Evolutionary conservation across 2,797 vertebrate genomes (phyloP).

Genomic region (Microtus obscurus): DNA sequence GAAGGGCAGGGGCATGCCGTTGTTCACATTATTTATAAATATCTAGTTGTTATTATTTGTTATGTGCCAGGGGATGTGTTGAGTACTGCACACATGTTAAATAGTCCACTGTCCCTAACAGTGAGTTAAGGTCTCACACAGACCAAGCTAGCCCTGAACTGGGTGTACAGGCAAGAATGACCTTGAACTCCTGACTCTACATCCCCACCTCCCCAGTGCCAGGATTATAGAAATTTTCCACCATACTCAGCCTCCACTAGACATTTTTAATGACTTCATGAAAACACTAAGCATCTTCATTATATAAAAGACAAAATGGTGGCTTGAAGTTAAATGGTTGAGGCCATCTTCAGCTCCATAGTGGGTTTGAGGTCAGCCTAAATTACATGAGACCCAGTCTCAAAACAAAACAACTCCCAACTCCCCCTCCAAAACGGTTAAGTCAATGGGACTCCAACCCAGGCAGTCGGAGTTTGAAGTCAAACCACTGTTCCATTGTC

Average conservation of each 20-base stretch:
- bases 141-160: not conserved
- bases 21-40: conserved; percentile 56
- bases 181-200: not conserved
- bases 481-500: not conserved
- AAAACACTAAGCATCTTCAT: not conserved
- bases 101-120: no score
- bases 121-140: not conserved
- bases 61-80: not conserved
- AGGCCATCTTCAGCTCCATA: not conserved
- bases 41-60: conserved; percentile 3
- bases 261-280: not conserved
- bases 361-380: not conserved
- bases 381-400: not conserved
- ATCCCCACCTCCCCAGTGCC: not conserved
- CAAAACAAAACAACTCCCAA: not conserved
- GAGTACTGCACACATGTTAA: not conserved
- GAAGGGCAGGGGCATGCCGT: not conserved
- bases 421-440: not conserved
- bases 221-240: not conserved
- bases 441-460: not conserved
- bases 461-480: not conserved
- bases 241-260: not conserved
- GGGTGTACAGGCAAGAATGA: not conserved
- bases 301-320: not conserved
- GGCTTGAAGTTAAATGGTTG: not conserved